Base-by-base conservation (phyloP, 92 coral and sea anemone species). In the Nematostella vectensis region DNA sequence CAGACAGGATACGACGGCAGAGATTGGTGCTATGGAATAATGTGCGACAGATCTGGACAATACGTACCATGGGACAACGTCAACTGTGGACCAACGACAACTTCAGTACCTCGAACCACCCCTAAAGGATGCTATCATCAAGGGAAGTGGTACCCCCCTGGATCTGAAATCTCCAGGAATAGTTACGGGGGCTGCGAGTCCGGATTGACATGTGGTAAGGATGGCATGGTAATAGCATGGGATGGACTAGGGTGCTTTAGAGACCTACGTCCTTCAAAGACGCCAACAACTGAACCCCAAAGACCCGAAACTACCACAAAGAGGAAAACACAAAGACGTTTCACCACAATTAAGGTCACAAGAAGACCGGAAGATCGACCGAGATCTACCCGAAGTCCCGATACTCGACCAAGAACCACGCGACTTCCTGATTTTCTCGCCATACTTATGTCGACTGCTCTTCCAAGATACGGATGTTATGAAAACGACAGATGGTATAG, bases 21-120 rank as follows among this genome's bases (percentile, higher is more conserved):
- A 20, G 17, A 24, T 30, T 51, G 57, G 57, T 55, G 57, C 31
- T 51, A 51, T 21, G 57, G 57, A 24, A 24, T 21, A 24, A 3
- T 51, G 3, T 51, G 57, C 18, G 11, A 10, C 6, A 4, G 31
- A 13, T 10, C 3, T 15, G 60, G 20, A 2, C 40, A 24, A 26
- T 27, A 54, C 19, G 1, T 53, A 0, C 17, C 25, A 11, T 78
- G 85, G 85, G 79, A 72, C 57, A 63, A 79, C 67, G 65, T 40
- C 24, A 59, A 61, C 23, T 55, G 66, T 26, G 19, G 66, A 16
- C 24, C 55, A 6, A 57, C 25, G 15, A 39, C 60, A 9, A 20
- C 43, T 26, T 3, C 60, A 26, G 33, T 45, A 39, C 24, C 50
- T 22, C 43, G 48, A 8, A 22, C 29, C 17, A 58, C 63, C 3